Conservation (phyloP, 1,140 invertebrate species). For the Rhagoletis pomonella region DNA sequence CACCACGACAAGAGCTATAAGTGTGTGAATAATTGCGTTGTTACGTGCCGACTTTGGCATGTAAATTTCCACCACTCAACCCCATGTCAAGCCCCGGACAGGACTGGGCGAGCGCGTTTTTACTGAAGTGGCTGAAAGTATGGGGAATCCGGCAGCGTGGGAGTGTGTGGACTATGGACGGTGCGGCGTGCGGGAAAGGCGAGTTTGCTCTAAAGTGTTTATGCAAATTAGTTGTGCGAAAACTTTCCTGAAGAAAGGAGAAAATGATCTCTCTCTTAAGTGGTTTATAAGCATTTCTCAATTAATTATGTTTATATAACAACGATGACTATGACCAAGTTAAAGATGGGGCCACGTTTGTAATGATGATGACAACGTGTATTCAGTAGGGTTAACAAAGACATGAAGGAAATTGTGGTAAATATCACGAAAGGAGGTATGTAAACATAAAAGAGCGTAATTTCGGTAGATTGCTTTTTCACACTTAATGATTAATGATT, state of each 20-base stretch:
- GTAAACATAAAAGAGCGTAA: slow-evolving; percentile 23
- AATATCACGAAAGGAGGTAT: not conserved
- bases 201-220: slow-evolving; percentile 29
- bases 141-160: not conserved
- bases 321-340: not conserved
- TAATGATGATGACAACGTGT: slow-evolving; percentile 32
- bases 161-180: not conserved
- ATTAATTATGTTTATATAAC: slow-evolving; percentile 43
- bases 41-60: slow-evolving; percentile 39
- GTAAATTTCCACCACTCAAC: slow-evolving; percentile 42
- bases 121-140: not conserved
- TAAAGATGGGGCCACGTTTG: not conserved
- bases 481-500: not conserved
- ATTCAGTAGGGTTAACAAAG: not conserved
- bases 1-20: not conserved
- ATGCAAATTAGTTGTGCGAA: slow-evolving; percentile 47
- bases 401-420: too few species aligned
- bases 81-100: not conserved
- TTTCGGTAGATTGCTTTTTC: not conserved
- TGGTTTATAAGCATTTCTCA: slow-evolving; percentile 39
- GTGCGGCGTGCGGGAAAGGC: too few species aligned
- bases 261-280: slow-evolving; percentile 35
- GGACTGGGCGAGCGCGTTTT: not conserved
- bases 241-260: not conserved
- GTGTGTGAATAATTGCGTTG: slow-evolving; percentile 18